Evolutionary conservation across 2,888 invertebrate genomes (phyloP).

Genomic region (Heterodera filipjevi): DNA sequence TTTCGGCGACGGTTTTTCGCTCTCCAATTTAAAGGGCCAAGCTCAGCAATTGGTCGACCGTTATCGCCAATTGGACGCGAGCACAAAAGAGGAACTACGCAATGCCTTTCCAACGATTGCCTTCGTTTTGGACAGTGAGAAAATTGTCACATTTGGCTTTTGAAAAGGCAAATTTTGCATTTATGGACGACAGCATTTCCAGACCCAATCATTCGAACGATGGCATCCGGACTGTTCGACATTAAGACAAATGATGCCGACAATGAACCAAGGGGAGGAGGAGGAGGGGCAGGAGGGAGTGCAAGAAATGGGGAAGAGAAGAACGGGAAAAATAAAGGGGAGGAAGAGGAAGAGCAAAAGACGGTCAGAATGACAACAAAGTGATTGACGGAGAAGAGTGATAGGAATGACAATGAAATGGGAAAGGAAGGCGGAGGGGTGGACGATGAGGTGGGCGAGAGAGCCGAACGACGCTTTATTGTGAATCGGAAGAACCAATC

Average conservation of each 20-base stretch:
- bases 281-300: background rate
- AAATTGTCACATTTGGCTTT: background rate
- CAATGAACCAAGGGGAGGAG: background rate
- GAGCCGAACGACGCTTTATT: background rate
- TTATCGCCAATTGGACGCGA: conserved; percentile 37
- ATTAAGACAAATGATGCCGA: conserved; percentile 14
- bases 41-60: conserved; percentile 36
- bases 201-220: conserved; percentile 38
- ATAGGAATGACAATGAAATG: too few relatives aligned
- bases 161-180: background rate
- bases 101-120: conserved; percentile 42
- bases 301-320: background rate
- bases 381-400: too few relatives aligned
- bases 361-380: too few relatives aligned
- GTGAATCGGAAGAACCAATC: background rate
- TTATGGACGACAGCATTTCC: conserved; percentile 7
- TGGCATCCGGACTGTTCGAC: conserved; percentile 38
- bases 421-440: background rate
- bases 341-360: background rate
- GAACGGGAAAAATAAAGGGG: too few relatives aligned
- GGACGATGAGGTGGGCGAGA: background rate
- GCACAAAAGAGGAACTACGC: conserved; percentile 41
- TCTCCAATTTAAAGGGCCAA: conserved; percentile 39
- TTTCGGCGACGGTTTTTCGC: conserved; percentile 30
- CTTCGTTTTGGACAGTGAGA: conserved; percentile 41